Evolutionary conservation across 2,113 vertebrate genomes (phyloP).

Genomic region (Phainopepla nitens): DNA sequence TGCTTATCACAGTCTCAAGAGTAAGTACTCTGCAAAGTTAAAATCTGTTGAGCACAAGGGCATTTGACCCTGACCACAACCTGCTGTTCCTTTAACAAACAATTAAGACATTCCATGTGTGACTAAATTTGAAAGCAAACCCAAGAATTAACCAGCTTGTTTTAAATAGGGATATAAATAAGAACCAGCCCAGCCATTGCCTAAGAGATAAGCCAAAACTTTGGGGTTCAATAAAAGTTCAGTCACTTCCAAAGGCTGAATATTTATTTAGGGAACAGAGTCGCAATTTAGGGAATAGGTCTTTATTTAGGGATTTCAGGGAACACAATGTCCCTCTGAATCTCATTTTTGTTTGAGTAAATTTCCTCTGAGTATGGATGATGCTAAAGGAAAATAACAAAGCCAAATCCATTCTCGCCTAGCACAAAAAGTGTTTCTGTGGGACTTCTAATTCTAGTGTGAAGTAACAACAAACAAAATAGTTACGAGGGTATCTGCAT

Average conservation of each 20-base stretch:
- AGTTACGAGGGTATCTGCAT: not conserved
- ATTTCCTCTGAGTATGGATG: not conserved
- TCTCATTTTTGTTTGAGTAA: not conserved
- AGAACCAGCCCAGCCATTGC: constrained; percentile 17
- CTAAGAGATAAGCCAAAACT: constrained; percentile 43
- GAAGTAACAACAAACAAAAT: not conserved
- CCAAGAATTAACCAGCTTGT: constrained; percentile 43
- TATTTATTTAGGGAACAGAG: not conserved
- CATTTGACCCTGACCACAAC: constrained; percentile 64
- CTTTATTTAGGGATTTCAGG: not conserved
- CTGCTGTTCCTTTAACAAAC: constrained; percentile 66
- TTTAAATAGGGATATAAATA: constrained; percentile 58
- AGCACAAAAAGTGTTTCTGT: not conserved
- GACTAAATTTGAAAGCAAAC: constrained; percentile 52
- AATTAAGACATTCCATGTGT: constrained; percentile 60
- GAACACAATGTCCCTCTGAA: not conserved
- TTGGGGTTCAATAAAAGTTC: constrained; percentile 48
- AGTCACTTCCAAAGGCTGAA: not conserved
- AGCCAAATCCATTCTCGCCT: not conserved
- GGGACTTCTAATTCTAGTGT: not conserved
- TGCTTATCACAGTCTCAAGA: constrained; percentile 51
- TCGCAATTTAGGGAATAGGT: not conserved
- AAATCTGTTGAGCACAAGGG: constrained; percentile 53
- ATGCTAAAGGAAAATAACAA: not conserved
- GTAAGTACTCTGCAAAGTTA: constrained; percentile 41